These are phyloP conservation scores for Bombus superbus DNA, from an alignment of 1,140 invertebrate species.

Conservation along the genomic window DNA sequence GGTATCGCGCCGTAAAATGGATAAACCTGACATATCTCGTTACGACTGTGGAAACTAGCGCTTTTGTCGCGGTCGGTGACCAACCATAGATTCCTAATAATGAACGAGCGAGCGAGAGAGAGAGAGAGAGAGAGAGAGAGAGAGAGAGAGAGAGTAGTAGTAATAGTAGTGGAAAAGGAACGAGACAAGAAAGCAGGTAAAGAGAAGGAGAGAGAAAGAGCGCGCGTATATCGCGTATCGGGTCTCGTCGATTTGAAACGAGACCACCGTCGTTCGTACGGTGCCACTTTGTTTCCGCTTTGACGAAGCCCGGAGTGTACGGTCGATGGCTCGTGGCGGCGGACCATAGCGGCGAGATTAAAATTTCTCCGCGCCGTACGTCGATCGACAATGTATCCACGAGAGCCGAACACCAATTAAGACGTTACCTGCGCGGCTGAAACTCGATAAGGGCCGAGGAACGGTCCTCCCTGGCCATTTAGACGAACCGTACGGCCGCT, in stretches of 20 bases:
- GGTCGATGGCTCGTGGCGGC: not conserved
- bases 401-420: conserved; percentile 53
- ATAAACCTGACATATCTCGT: conserved; percentile 45
- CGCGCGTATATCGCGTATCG: not conserved
- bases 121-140: no score
- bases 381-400: conserved; percentile 45
- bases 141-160: no score
- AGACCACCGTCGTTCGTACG: not conserved
- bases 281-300: conserved; percentile 15
- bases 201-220: not conserved
- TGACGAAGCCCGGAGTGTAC: not conserved
- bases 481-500: conserved; percentile 10
- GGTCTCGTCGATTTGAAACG: not conserved
- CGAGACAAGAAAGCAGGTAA: not conserved
- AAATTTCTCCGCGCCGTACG: conserved; percentile 42
- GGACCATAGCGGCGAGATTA: not conserved
- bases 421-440: conserved; percentile 56
- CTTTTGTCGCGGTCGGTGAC: conserved; percentile 25
- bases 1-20: conserved; percentile 31
- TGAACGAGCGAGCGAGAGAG: no score
- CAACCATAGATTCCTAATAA: not conserved
- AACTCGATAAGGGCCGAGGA: conserved; percentile 56
- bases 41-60: conserved; percentile 30
- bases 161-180: no score
- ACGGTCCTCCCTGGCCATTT: conserved; percentile 40